Base-by-base conservation (phyloP, 2,888 invertebrate genomes). In the Unio delphinus region DNA sequence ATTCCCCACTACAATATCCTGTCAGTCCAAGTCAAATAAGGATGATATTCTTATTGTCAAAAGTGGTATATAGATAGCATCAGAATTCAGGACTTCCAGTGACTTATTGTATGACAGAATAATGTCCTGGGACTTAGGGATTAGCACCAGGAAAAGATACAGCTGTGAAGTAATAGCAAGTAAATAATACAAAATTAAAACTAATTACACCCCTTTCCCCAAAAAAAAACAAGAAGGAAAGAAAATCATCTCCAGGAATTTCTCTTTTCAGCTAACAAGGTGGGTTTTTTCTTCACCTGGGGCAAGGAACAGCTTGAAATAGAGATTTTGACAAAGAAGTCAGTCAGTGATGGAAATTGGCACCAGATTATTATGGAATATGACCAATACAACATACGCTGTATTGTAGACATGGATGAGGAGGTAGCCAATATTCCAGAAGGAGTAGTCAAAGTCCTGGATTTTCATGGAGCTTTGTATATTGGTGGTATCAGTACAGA, bases 351-450 rank as follows among this genome's bases (percentile, higher is more conserved):
- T 65, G 97, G 97, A 1, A 96, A 96, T 89, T 98, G 97, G 98
- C 97, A 98, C 90, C 96, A 96, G 91, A 94, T 97, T 78, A 95
- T 96, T 95, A 95, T 98, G 74, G 97, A 97, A 91, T 96, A 96
- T 89, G 96, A 97, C 90, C 94, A 95, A 88, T 95, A 96, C 90
- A 97, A 87, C 67, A 74, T 85, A 8, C 74, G 86, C 15, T 83
- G 84, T 65, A 81, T 79, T 61, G 69, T 86, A 57, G 84, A 84
- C 65, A 73, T 68, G 62, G 59, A 70, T 20, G 74, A 72, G 55
- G 68, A 70, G 56, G 75, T 83, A n/a, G 59, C 80, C 11, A 70
- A 75, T 20, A 74, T 82, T 15, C 77, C 79, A 20, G 68, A 73
- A 8, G 70, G 70, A 54, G 57, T 80, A 11, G 68, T 76, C 18